These are phyloP conservation scores for Myotis davidii DNA, from an alignment of 2,113 vertebrate species.

Conservation along the genomic window DNA sequence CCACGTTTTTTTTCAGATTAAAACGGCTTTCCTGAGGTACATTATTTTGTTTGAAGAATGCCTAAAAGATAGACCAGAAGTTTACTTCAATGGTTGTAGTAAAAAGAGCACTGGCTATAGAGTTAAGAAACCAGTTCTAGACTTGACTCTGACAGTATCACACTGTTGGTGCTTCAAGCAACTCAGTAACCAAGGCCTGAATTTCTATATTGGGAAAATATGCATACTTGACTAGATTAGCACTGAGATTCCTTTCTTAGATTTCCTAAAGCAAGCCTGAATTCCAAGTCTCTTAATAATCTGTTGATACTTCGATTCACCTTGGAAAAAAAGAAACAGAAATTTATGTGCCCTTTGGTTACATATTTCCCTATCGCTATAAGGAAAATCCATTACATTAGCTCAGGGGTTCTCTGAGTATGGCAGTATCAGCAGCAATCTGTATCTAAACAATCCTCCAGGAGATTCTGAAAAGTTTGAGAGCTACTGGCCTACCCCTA, in stretches of 20 bases:
- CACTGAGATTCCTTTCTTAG: background rate
- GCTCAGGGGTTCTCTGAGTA: background rate
- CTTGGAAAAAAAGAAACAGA: background rate
- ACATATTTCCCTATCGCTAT: background rate
- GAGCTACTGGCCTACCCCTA: background rate
- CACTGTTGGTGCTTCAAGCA: background rate
- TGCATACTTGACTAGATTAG: background rate
- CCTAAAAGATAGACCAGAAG: constrained; percentile 84
- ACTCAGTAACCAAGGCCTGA: background rate
- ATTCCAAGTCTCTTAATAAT: constrained; percentile 18
- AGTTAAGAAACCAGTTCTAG: constrained; percentile 4
- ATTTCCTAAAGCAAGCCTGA: constrained; percentile 23
- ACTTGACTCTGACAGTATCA: background rate
- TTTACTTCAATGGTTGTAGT: background rate
- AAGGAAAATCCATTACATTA: background rate
- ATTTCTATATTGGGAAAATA: constrained; percentile 23
- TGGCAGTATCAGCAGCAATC: background rate
- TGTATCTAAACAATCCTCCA: background rate
- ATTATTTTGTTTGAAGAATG: constrained; percentile 99
- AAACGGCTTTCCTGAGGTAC: constrained; percentile 99
- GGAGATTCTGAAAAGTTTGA: background rate
- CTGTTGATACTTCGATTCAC: background rate
- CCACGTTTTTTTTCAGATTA: constrained; percentile 99
- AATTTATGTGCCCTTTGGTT: background rate
- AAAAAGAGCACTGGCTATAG: background rate